Evolutionary conservation across 2,797 vertebrate species (phyloP).

Genomic region (Linurgus olivaceus): DNA sequence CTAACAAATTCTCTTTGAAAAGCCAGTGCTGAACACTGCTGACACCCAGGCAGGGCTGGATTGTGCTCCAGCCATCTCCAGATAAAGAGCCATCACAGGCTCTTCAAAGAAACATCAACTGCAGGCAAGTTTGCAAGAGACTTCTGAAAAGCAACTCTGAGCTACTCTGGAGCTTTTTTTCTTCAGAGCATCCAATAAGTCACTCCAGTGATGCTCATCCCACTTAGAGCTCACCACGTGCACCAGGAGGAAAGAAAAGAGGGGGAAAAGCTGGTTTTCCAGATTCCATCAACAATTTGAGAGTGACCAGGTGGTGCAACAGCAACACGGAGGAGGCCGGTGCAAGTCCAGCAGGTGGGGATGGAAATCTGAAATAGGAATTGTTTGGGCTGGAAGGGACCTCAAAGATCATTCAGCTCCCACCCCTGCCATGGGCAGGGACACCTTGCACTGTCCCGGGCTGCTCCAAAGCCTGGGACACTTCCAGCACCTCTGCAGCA

Average conservation of each 20-base stretch:
- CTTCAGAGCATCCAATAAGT: not conserved
- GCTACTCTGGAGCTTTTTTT: not conserved
- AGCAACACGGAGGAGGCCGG: accelerated
- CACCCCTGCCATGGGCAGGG: not conserved
- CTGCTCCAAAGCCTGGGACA: not conserved
- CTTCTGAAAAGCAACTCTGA: not conserved
- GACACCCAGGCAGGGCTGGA: constrained; percentile 17
- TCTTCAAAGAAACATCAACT: constrained; percentile 57
- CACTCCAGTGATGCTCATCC: not conserved
- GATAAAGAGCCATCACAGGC: constrained; percentile 9
- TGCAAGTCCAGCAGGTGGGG: not conserved
- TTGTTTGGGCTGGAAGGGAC: not conserved
- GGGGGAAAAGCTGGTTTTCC: not conserved
- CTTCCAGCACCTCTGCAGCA: not conserved
- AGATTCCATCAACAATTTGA: not conserved
- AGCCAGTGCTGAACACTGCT: not conserved
- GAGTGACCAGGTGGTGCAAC: not conserved
- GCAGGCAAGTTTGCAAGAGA: not conserved
- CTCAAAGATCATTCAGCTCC: not conserved
- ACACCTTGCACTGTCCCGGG: not conserved
- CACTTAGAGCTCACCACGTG: not conserved
- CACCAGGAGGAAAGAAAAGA: accelerated
- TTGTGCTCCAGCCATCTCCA: not conserved
- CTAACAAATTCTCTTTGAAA: constrained; percentile 63
- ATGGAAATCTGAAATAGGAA: not conserved